A percentile compares a stretch with the other conserved stretches of the same genome.
phyloP scores from a whole-genome alignment of 2,888 invertebrate genomes.

The Perizoma affinitatum region DNA sequence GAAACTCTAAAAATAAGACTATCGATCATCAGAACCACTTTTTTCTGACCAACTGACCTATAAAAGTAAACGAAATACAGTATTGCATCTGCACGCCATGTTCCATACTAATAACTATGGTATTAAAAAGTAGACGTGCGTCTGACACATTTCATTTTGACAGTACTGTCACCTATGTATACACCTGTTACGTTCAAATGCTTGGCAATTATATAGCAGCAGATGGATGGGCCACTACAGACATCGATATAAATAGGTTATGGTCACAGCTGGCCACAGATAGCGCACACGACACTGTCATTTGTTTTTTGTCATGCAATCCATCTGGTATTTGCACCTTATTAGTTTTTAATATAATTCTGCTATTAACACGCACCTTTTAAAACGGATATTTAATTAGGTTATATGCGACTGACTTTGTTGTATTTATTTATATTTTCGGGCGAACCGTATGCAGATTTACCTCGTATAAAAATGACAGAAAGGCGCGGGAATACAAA shows the following conservation, averaged over 20 bases:
- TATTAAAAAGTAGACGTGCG: slow-evolving; percentile 14
- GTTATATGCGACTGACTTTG: no score
- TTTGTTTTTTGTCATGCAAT: slow-evolving; percentile 17
- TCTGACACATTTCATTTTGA: slow-evolving; percentile 19
- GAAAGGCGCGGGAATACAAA: no score
- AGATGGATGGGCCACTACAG: neutral
- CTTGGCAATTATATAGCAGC: slow-evolving; percentile 15
- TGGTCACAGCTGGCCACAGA: neutral
- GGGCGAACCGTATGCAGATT: no score
- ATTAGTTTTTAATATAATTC: neutral
- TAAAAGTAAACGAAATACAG: slow-evolving; percentile 5
- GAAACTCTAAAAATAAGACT: no score
- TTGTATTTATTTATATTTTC: no score
- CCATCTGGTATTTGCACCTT: slow-evolving; percentile 8
- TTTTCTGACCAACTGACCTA: slow-evolving; percentile 13
- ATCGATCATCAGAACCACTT: neutral
- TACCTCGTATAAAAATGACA: no score
- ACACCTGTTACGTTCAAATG: slow-evolving; percentile 13
- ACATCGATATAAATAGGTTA: no score
- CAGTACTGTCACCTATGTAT: slow-evolving; percentile 11
- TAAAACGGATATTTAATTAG: no score
- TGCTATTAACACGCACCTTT: no score
- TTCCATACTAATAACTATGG: slow-evolving; percentile 3
- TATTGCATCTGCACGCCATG: slow-evolving; percentile 6
- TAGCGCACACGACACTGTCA: slow-evolving; percentile 15